Evolutionary conservation across 1,140 invertebrate genomes (phyloP), one percentile per base, ranked within the genome.

Genomic region (Zaprionus ghesquierei): DNA sequence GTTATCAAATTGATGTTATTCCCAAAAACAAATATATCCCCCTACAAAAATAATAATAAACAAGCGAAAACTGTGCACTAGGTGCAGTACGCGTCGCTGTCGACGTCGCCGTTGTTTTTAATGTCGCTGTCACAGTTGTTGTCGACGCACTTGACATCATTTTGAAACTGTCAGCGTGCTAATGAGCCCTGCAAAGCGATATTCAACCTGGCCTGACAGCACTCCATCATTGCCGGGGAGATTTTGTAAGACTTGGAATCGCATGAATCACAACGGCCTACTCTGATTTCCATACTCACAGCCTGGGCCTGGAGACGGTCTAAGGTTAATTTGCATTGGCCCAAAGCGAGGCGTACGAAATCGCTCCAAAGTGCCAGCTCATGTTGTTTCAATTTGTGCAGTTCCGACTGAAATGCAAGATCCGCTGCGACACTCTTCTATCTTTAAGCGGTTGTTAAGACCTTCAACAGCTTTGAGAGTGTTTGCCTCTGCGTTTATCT

Each of bases 121-220:
- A 0, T 10, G 15, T 27, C 12, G 29, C 27, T 27, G 64, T 46
- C 49, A 56, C 49, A 25, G 55, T 46, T 51, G 33, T 35, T 49
- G 27, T 13, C 66, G 70, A 65, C 79, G 82, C 79, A 86, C 82
- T 86, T 86, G 82, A 86, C 82, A 86, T 79, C 41, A 46, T 87
- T 86, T 87, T 65, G 33, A 76, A 76, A 60, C 73, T 75, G 61
- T 59, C 82, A 72, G 86, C 84, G 82, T 86, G 82, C 84, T 86
- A 87, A 87, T 86, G 82, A 87, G 84, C 84, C 82, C 81, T 82
- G 82, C 86, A 87, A 86, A 73, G 31, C 54, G 53, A 46, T 55
- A 66, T 75, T 60, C 65, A 68, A 51, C 49, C 33, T 69, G 18
- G 27, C 44, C 64, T 23, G 68, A 29, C 69, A 56, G 69, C 46